Evolutionary conservation across 1,140 invertebrate genomes (phyloP).

Genomic region (Drosophila kikkawai): DNA sequence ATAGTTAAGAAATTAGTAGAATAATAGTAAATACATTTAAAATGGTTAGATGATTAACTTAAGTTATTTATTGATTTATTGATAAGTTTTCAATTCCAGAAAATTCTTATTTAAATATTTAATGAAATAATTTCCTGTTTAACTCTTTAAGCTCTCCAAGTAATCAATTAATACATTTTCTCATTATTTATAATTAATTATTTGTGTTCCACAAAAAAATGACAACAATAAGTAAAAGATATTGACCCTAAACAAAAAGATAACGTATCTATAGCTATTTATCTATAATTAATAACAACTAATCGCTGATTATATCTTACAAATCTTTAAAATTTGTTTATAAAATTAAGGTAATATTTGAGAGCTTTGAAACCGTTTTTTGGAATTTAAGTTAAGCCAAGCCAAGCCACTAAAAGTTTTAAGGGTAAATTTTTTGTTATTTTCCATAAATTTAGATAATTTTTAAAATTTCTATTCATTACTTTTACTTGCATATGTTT

Average conservation of each 20-base stretch:
- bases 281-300: not conserved
- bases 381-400: too few species aligned
- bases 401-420: too few species aligned
- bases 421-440: too few species aligned
- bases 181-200: conserved; percentile 3
- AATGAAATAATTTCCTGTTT: not conserved
- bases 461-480: too few species aligned
- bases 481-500: too few species aligned
- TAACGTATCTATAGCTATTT: not conserved
- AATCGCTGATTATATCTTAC: too few species aligned
- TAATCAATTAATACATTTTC: not conserved
- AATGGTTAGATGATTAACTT: too few species aligned
- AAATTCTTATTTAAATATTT: not conserved
- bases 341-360: too few species aligned
- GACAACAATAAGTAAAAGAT: not conserved
- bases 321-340: too few species aligned
- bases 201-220: not conserved
- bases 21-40: not conserved
- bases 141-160: not conserved
- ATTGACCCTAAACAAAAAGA: not conserved
- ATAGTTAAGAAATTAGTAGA: not conserved
- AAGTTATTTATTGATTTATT: too few species aligned
- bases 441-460: too few species aligned
- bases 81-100: not conserved
- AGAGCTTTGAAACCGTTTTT: too few species aligned